Conservation (phyloP, 2,888 invertebrate species). For the Holacanthella duospinosa region DNA sequence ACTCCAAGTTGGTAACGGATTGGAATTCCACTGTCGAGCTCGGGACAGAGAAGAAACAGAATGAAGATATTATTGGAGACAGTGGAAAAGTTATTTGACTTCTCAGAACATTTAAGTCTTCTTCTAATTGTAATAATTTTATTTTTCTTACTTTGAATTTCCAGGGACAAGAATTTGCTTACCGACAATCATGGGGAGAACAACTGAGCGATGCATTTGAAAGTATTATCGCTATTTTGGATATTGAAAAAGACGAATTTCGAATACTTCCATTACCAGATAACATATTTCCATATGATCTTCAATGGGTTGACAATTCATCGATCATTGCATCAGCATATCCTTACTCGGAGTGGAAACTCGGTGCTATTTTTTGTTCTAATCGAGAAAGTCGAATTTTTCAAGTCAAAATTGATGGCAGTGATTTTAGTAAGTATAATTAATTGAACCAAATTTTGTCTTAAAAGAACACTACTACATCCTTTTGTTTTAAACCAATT, state of each 20-base stretch:
- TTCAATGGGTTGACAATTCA: constrained; percentile 30
- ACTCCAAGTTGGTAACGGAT: no score
- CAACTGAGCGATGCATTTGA: constrained; percentile 62
- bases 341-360: constrained; percentile 56
- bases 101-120: constrained; percentile 58
- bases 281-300: constrained; percentile 27
- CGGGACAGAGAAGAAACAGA: no score
- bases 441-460: no score
- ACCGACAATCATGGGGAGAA: constrained; percentile 74
- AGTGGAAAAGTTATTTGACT: constrained; percentile 52
- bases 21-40: no score
- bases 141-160: no score
- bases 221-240: constrained; percentile 58
- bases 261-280: constrained; percentile 35
- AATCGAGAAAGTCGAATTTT: constrained; percentile 59
- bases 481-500: no score
- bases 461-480: no score
- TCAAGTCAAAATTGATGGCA: constrained; percentile 48
- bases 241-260: constrained; percentile 49
- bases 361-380: constrained; percentile 68
- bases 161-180: constrained; percentile 61
- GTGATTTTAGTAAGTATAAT: constrained; percentile 50
- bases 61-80: constrained; percentile 61
- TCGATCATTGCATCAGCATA: constrained; percentile 60
- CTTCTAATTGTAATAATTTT: no score